phyloP scores from a whole-genome alignment of 2,888 invertebrate genomes.

The Reticulitermes lucifugus region DNA sequence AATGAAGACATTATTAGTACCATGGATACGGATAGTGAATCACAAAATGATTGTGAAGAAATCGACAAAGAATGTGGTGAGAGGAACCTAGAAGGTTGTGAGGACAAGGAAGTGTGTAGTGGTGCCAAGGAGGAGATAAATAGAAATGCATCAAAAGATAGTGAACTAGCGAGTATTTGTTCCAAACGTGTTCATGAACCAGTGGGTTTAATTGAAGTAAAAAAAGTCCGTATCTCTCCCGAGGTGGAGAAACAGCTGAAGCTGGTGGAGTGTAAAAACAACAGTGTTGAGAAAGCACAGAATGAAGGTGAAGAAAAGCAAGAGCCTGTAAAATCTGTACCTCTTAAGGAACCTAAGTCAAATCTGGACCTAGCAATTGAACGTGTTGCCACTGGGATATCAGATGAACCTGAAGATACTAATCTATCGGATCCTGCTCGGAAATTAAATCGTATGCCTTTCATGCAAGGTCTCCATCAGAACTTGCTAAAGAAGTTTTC shows the following conservation, averaged over 20 bases:
- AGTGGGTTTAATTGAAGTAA: neutral
- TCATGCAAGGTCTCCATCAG: constrained; percentile 8
- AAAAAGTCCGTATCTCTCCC: constrained; percentile 7
- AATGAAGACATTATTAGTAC: neutral
- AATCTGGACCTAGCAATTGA: constrained; percentile 46
- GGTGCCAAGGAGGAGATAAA: neutral
- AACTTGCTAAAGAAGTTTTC: constrained; percentile 66
- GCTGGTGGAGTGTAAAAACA: neutral
- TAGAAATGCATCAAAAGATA: neutral
- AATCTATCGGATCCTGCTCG: constrained; percentile 41
- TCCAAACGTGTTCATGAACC: constrained; percentile 9
- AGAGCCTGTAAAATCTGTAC: neutral
- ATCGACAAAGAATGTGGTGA: neutral
- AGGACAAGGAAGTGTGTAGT: neutral
- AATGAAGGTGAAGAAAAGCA: neutral
- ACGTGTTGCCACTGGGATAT: constrained; percentile 35
- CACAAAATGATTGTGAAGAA: neutral
- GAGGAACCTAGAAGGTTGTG: neutral
- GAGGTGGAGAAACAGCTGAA: constrained; percentile 9
- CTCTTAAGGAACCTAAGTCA: neutral
- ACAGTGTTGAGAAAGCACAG: neutral
- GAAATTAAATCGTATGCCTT: constrained; percentile 32
- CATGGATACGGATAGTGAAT: neutral
- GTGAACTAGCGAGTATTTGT: neutral
- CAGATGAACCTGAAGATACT: neutral